Base-by-base conservation (phyloP, 2,888 invertebrate genomes). In the Tineola bisselliella region DNA sequence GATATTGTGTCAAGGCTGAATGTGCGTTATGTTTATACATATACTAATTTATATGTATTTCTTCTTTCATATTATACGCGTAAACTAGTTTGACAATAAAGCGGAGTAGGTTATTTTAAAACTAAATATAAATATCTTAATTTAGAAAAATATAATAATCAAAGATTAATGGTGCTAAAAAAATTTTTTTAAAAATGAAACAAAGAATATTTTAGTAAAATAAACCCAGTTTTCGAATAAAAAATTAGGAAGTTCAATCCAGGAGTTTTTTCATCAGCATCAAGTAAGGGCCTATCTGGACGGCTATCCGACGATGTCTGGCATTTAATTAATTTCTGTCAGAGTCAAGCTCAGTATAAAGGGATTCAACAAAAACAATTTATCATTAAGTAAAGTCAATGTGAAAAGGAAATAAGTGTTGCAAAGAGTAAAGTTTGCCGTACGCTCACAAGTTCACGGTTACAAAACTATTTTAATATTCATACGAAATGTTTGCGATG, bases 261-360 rank as follows among this genome's bases (percentile, higher is more conserved):
- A 33, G 33, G 33, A 33, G 31, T 58, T 58, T 58, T 54, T 58
- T 61, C 44, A 57, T 52, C 19, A 62, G 43, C 57, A 38, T 52
- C 31, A 58, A 31, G 56, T 25, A 10, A 56, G 5, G 31, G 25
- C 60, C 60, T 60, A 60, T 60, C 60, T 60, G 48, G 44, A 59
- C 56, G 43, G 52, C 44, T 60, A 57, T 61, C 61, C 62, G 52
- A 31, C 62, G 60, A 63, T 62, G 62, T 63, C 64, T 63, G 63
- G 63, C 64, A 63, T 65, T 66, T 66, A 66, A 67, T 67, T 67
- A 67, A 66, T 66, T 67, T 63, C 65, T 63, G 66, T 64, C 63
- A 62, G 63, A 65, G 61, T 65, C 62, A 65, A 60, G 64, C 63
- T 44, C 62, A 18, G 59, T 63, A 63, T 63, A 65, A 64, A 62